Conservation (phyloP, 2,113 vertebrate species). For the Lepidothrix coronata region DNA sequence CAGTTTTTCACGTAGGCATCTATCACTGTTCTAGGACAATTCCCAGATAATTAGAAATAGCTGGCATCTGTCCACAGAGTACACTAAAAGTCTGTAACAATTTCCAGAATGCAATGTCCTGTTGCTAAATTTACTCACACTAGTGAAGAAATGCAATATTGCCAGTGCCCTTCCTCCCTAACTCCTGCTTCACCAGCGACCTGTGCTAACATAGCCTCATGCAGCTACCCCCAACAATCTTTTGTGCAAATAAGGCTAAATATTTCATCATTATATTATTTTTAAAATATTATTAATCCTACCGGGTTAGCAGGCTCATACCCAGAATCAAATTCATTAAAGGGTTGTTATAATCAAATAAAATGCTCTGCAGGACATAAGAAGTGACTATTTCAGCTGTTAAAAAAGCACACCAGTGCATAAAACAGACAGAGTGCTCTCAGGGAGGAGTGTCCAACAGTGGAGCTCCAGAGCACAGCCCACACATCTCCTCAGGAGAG, state of each 20-base stretch:
- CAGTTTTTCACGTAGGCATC: not conserved
- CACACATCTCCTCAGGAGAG: not conserved
- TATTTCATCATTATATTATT: not conserved
- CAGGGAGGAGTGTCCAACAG: no score
- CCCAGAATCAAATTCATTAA: not conserved
- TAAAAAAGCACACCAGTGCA: not conserved
- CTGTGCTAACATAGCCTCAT: not conserved
- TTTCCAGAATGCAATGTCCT: not conserved
- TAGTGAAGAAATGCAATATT: not conserved
- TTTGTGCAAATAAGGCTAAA: not conserved
- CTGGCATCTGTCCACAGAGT: not conserved
- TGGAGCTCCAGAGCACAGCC: accelerated
- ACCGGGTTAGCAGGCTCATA: not conserved
- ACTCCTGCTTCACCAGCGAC: not conserved
- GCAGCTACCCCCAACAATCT: not conserved
- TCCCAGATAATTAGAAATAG: not conserved
- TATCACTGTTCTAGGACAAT: not conserved
- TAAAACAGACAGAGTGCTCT: not conserved
- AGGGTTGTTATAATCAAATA: not conserved
- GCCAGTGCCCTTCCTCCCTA: not conserved
- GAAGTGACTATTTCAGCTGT: not conserved
- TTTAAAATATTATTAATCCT: not conserved
- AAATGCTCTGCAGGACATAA: not conserved
- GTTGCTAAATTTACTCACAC: not conserved
- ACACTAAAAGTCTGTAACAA: not conserved